Base-by-base conservation (phyloP, 2,113 vertebrate genomes). In the Urocynchramus pylzowi region DNA sequence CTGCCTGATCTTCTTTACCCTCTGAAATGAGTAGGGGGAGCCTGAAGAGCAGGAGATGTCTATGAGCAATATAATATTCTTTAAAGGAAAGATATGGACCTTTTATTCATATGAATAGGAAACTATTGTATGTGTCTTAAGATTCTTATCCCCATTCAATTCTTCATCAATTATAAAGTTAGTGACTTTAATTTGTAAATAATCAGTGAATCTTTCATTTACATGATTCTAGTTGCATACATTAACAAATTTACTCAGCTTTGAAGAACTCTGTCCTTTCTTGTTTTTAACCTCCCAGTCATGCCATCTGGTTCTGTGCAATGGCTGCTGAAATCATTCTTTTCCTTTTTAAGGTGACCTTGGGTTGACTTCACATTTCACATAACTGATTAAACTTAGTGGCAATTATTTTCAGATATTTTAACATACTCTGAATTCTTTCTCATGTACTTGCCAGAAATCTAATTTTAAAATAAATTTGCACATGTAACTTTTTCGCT, bases 351-450 rank as follows among this genome's bases (percentile, higher is more conserved):
- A 80, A 76, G 74, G 35, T 81, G 75, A 82, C 61, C 80, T 96
- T 89, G 86, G 8, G 2, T 39, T 92, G 83, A 96, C 90, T 90
- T 93, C 56, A 88, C 75, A 81, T 92, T 95, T 76, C 49, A 79
- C 39, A 50, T 57, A 90, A 75, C 81, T 91, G 88, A 95, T 79
- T 94, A 89, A 94, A 96, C 82, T 93, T 93, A 94, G 84, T 65
- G 60, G 31, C 35, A 94, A 69, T 92, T 96, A 93, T 82, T 91
- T 89, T 82, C 85, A 94, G 50, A 73, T 90, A 77, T 73, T 95
- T 50, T 96, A 89, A 67, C 30, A 54, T 41, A 54, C 13, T 85
- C 44, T 84, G 49, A 68, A 44, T 91, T 26, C 8, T 54, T 95
- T 87, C 53, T 59, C 52, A 73, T 63, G 42, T 49, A 74, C 84